Evolutionary conservation across 2,888 invertebrate species (phyloP).

Genomic region (Lepidocyrtinus sp.): DNA sequence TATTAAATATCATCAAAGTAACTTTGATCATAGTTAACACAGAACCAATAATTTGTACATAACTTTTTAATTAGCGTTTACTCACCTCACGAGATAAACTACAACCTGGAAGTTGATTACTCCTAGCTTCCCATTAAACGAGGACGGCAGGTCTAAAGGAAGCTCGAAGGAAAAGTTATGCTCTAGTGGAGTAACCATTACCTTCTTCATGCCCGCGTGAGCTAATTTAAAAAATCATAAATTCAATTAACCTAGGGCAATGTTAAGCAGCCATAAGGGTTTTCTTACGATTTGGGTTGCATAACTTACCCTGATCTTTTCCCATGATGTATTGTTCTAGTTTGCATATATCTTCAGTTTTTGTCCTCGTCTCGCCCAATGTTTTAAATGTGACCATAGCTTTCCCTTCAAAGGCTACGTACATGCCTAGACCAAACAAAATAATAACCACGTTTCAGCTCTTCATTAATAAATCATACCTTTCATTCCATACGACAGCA

Average conservation of each 20-base stretch:
- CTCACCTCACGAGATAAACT: conserved; percentile 56
- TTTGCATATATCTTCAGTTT: conserved; percentile 59
- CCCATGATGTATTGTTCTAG: conserved; percentile 58
- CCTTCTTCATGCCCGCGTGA: conserved; percentile 61
- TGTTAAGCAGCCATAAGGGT: not conserved
- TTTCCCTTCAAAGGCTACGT: conserved; percentile 62
- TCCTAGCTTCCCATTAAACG: conserved; percentile 60
- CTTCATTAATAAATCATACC: conserved; percentile 2
- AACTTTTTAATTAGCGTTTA: too few species aligned
- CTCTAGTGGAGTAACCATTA: conserved; percentile 54
- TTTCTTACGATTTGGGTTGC: too few species aligned
- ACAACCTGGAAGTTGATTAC: conserved; percentile 62
- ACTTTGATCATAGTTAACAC: too few species aligned
- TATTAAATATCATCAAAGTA: too few species aligned
- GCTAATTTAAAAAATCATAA: too few species aligned
- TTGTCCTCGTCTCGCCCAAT: conserved; percentile 59
- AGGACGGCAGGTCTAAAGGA: conserved; percentile 62
- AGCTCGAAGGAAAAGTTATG: conserved; percentile 60
- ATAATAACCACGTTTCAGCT: not conserved
- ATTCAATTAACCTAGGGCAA: too few species aligned
- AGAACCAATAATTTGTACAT: too few species aligned
- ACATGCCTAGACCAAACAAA: conserved; percentile 48
- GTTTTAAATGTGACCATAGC: conserved; percentile 61
- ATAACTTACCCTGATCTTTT: conserved; percentile 60
- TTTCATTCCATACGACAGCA: not conserved